These are phyloP conservation scores for Florisuga fusca DNA, from an alignment of 2,797 vertebrate species.

Conservation along the genomic window DNA sequence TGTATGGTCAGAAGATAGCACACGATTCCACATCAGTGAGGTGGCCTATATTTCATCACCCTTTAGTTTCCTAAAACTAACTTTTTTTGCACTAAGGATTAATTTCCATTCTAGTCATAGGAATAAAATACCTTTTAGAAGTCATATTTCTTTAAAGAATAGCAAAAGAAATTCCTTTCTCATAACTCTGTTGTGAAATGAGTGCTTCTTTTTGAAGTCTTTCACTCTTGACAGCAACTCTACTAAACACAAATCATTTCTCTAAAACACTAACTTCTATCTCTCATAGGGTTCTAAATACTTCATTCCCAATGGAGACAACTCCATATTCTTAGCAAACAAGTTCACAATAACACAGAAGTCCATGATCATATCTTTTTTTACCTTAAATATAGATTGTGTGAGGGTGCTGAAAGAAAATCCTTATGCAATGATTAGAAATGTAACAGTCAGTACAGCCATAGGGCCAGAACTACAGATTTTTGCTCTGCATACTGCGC, in stretches of 20 bases:
- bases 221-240: not conserved
- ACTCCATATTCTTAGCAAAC: not conserved
- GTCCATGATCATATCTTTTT: not conserved
- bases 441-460: not conserved
- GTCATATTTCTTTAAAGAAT: not conserved
- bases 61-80: not conserved
- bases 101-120: not conserved
- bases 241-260: not conserved
- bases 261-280: not conserved
- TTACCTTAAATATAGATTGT: not conserved
- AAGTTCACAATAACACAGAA: not conserved
- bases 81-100: not conserved
- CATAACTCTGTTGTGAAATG: not conserved
- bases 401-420: not conserved
- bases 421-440: not conserved
- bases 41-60: not conserved
- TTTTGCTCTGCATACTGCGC: not conserved
- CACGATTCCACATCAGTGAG: not conserved
- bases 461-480: not conserved
- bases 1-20: conserved; percentile 9
- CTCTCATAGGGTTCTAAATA: not conserved
- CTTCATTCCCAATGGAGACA: not conserved
- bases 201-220: not conserved
- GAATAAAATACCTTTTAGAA: not conserved
- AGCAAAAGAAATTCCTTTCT: not conserved